Evolutionary conservation across 1,140 invertebrate species (phyloP).

Genomic region (Pachypeltis micranthus): DNA sequence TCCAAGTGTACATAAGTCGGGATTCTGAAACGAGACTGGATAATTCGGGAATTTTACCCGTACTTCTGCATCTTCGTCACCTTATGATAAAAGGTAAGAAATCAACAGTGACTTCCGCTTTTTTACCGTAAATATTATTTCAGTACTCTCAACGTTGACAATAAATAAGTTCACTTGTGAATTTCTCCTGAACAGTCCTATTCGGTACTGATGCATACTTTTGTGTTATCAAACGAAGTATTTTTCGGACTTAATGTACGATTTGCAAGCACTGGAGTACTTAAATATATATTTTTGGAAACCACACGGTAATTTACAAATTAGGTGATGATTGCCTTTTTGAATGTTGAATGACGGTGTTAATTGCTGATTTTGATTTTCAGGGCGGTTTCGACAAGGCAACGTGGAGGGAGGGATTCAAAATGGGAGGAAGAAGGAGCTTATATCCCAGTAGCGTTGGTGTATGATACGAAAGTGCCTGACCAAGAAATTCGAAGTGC

Average conservation of each 20-base stretch:
- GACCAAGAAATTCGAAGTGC: too few species aligned
- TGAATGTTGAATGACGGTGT: too few species aligned
- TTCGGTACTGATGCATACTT: background rate
- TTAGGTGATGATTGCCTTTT: too few species aligned
- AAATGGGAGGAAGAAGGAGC: too few species aligned
- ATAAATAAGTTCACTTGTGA: too few species aligned
- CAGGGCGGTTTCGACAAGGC: too few species aligned
- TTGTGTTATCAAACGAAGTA: conserved; percentile 9
- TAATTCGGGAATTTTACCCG: background rate
- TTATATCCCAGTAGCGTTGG: background rate
- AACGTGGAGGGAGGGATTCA: too few species aligned
- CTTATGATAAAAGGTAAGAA: background rate
- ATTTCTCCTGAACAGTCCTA: too few species aligned
- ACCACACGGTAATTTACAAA: too few species aligned
- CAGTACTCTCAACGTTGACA: background rate
- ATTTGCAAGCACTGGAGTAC: background rate
- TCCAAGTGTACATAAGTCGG: background rate
- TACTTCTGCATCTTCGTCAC: background rate
- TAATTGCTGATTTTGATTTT: too few species aligned
- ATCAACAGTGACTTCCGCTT: background rate
- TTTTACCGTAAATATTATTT: background rate
- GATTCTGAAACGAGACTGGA: background rate
- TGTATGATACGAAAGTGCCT: background rate
- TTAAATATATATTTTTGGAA: background rate
- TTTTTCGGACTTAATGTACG: background rate